A percentile compares a stretch with the other conserved stretches of the same genome.
Conservation (phyloP, 1,140 invertebrate genomes). For the Calephelis nemesis region DNA sequence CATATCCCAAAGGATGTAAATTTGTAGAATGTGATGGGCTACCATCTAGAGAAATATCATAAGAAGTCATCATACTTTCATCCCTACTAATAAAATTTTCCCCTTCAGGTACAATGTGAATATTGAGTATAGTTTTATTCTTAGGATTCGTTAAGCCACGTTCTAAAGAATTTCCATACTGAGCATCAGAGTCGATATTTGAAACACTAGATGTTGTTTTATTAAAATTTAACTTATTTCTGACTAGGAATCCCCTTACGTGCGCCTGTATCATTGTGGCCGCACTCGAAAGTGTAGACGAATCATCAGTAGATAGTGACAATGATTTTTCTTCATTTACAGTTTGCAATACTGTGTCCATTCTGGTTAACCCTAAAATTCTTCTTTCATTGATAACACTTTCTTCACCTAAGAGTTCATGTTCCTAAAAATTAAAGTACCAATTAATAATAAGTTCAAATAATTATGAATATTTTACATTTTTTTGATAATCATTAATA, state of each 20-base stretch:
- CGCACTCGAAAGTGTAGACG: constrained; percentile 67
- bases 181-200: constrained; percentile 51
- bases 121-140: constrained; percentile 68
- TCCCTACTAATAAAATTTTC: constrained; percentile 59
- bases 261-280: constrained; percentile 71
- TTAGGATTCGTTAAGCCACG: constrained; percentile 45
- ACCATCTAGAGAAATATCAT: constrained; percentile 63
- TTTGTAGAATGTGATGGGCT: constrained; percentile 60
- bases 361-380: constrained; percentile 54
- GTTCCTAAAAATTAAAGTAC: constrained; percentile 38
- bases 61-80: constrained; percentile 64
- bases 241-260: constrained; percentile 63
- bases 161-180: constrained; percentile 47
- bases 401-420: constrained; percentile 32
- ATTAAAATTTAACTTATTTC: constrained; percentile 57
- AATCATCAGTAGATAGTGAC: constrained; percentile 71
- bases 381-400: constrained; percentile 53
- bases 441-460: constrained; percentile 3
- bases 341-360: constrained; percentile 71
- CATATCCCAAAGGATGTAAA: constrained; percentile 62
- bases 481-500: neutral
- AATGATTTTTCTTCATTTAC: constrained; percentile 74
- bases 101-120: constrained; percentile 66
- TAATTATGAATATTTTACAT: neutral
- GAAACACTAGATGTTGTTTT: constrained; percentile 57